Base-by-base conservation (phyloP, 1,140 invertebrate genomes). In the Copidosoma floridanum region DNA sequence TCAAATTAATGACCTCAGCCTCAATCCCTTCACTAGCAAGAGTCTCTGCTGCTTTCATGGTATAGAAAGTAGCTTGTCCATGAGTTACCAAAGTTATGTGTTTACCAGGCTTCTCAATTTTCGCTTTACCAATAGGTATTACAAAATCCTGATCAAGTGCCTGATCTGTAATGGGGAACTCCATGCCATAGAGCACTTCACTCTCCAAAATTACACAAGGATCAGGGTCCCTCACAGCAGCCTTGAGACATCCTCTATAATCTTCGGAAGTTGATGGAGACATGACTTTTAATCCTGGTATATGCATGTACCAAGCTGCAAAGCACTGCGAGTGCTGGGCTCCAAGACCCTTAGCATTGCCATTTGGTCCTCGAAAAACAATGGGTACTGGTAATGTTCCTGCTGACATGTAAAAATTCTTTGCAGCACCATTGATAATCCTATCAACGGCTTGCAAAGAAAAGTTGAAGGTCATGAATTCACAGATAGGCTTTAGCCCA, bases 381-480 rank as follows among this genome's bases (percentile, higher is more conserved):
- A 91, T 88, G 6, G 89, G 87, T 4, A 89, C 85, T 61, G 83
- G 78, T 14, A 86, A 80, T 83, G 68, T 67, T 51, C 89, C 89
- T 46, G 84, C 86, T 20, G 86, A 89, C 89, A 92, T 91, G 71
- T 91, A 90, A 65, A 82, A 84, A 43, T 85, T 86, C 75, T 73
- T 91, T 3, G 86, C 89, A 50, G 89, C 89, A 7, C 85, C 87
- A 71, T 91, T 91, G 35, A 91, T 83, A 1, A 88, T 78, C 57
- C 90, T 88, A 78, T 92, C 89, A 57, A 91, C 90, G 27, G 88
- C 86, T 82, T 91, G 89, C 87, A 91, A 88, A 1, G 89, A 83
- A 71, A 91, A 91, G 72, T 91, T 91, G 67, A 87, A 90, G 12
- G 89, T 91, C 89, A 91, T 91, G 70, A 91, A 90, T 71, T 91